Conservation (phyloP, 2,797 vertebrate species). For the Paguma larvata region DNA sequence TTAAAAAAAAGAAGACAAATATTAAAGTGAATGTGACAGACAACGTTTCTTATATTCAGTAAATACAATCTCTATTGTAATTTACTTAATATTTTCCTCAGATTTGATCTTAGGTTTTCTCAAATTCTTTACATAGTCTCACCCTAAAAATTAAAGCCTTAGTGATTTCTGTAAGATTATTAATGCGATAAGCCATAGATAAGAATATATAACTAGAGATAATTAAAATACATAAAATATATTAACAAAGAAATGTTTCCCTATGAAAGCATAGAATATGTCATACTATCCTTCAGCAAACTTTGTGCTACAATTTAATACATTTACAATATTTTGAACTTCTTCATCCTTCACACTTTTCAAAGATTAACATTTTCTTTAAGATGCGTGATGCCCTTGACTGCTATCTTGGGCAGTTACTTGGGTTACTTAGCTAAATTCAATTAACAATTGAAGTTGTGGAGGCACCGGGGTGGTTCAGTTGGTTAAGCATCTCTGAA, state of each 20-base stretch:
- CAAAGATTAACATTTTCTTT: background rate
- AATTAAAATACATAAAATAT: background rate
- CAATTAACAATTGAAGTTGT: background rate
- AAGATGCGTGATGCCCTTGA: background rate
- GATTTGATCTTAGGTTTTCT: background rate
- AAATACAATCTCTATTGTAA: background rate
- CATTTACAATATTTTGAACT: background rate
- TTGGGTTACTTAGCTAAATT: background rate
- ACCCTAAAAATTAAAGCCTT: background rate
- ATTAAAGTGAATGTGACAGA: background rate
- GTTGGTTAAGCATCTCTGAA: too few species aligned
- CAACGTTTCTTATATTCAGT: background rate
- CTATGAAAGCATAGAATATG: background rate
- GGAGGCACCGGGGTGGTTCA: too few species aligned
- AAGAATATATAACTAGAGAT: background rate
- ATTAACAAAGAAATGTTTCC: background rate
- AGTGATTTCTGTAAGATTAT: background rate
- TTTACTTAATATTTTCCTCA: background rate
- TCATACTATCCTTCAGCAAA: background rate
- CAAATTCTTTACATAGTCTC: background rate
- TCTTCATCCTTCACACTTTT: slow-evolving; percentile 8
- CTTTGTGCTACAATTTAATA: background rate
- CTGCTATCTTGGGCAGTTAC: too few species aligned
- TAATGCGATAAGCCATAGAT: background rate
- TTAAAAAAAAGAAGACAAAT: background rate